Evolutionary conservation across 2,113 vertebrate species (phyloP), one percentile per base, ranked within the genome.

Genomic region (Brachyhypopomus gauderio): DNA sequence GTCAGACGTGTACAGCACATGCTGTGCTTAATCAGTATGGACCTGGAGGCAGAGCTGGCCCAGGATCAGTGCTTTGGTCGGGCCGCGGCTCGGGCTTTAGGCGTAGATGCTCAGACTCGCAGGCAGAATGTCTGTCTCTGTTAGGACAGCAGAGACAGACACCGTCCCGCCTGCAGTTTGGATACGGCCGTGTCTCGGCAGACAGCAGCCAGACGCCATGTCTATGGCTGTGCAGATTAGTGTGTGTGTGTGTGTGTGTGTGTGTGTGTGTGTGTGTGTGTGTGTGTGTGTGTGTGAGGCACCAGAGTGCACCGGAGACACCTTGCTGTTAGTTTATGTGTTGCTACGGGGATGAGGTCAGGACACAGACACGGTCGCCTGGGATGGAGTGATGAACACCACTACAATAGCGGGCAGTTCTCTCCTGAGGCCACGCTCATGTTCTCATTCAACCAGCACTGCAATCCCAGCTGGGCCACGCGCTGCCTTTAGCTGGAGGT

Each of bases 361-460:
- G 62, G 81, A 78, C 60, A 72, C 34, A 34, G 84, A 78, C 48
- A 19, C 74, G 63, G 73, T 73, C 85, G 69, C 63, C 75, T 84
- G 85, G 85, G 82, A 86, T 71, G 70, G 55, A 70, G 55, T 79
- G 77, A 79, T 70, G 77, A 82, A 77, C 63, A 85, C 55, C 59
- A 48, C 66, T 55, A 72, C 72, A 30, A 72, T n/a, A 59, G 16
- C 52, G 38, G 48, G 9, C 71, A 64, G 83, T 34, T 67, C 23
- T 79, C 75, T 77, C 79, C 52, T 60, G 59, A 75, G 81, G 63
- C 11, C 36, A 59, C 63, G 22, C 67, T 67, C 22, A 59, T 58
- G 72, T 75, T 70, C 72, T 81, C 72, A 59, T 23, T 75, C 52
- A 59, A 45, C 14, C 30, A 81, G 34, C n/a, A 41, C 3, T 23